Percentiles rank a stretch among this genome's conserved stretches.
These are phyloP conservation scores for Myiothlypis coronata DNA, from an alignment of 2,797 vertebrate species.

Conservation along the genomic window DNA sequence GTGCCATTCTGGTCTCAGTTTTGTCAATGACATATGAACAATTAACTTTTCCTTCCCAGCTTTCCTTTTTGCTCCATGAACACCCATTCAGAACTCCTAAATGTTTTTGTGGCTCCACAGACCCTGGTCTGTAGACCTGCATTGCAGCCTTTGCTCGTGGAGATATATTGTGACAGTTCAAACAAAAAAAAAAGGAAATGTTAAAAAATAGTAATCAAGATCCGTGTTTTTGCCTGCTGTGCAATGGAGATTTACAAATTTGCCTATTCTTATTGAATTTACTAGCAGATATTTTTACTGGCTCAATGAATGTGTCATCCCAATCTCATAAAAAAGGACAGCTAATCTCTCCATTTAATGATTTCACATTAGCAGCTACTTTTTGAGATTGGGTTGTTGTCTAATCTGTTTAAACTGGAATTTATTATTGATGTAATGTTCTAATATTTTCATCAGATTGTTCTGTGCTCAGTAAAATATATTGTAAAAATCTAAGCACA, in stretches of 20 bases:
- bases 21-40: not conserved
- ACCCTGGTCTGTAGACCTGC: not conserved
- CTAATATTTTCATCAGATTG: not conserved
- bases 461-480: not conserved
- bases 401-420: slow-evolving; percentile 11
- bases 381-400: not conserved
- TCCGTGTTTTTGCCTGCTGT: not conserved
- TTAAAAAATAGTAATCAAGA: not conserved
- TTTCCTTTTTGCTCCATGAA: not conserved
- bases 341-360: not conserved
- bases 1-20: not conserved
- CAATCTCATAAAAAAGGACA: not conserved
- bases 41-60: not conserved
- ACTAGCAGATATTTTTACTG: not conserved
- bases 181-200: not conserved
- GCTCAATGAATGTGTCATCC: not conserved
- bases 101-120: not conserved
- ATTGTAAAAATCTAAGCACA: not conserved
- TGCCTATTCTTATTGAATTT: not conserved
- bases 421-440: not conserved
- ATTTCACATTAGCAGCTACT: not conserved
- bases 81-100: not conserved
- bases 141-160: not conserved
- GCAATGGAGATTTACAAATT: not conserved
- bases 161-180: not conserved